Evolutionary conservation across 2,113 vertebrate genomes (phyloP).

Genomic region (Indicator maculatus): DNA sequence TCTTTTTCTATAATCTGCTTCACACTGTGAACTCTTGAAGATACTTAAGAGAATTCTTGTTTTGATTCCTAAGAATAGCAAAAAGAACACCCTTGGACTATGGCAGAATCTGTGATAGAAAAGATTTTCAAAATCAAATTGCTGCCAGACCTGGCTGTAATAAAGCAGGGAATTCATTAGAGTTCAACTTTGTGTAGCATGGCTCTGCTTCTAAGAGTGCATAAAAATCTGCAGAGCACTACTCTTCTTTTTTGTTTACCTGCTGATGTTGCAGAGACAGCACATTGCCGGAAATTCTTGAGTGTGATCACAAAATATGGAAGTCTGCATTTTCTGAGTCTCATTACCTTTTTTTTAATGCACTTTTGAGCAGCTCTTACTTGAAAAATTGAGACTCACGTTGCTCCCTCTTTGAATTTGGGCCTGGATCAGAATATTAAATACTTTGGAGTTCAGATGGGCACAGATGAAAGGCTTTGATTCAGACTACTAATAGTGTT

Average conservation of each 20-base stretch:
- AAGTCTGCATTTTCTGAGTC: slow-evolving; percentile 21
- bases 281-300: not conserved
- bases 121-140: slow-evolving; percentile 22
- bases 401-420: slow-evolving; percentile 10
- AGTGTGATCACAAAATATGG: not conserved
- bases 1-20: not conserved
- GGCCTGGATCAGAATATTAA: slow-evolving; percentile 40
- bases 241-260: slow-evolving; percentile 4
- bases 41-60: not conserved
- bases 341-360: slow-evolving; percentile 18
- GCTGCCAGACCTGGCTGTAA: not conserved
- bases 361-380: not conserved
- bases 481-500: slow-evolving; percentile 3
- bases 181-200: not conserved
- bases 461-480: not conserved
- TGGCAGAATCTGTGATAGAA: not conserved
- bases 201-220: not conserved
- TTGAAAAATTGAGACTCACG: not conserved
- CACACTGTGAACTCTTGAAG: not conserved
- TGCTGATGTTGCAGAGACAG: slow-evolving; percentile 42
- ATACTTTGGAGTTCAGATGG: not conserved
- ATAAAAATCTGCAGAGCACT: not conserved
- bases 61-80: not conserved
- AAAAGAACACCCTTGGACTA: not conserved
- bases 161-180: slow-evolving; percentile 10